These are phyloP conservation scores for Thaleichthys pacificus DNA, from an alignment of 2,797 vertebrate genomes.

Conservation along the genomic window DNA sequence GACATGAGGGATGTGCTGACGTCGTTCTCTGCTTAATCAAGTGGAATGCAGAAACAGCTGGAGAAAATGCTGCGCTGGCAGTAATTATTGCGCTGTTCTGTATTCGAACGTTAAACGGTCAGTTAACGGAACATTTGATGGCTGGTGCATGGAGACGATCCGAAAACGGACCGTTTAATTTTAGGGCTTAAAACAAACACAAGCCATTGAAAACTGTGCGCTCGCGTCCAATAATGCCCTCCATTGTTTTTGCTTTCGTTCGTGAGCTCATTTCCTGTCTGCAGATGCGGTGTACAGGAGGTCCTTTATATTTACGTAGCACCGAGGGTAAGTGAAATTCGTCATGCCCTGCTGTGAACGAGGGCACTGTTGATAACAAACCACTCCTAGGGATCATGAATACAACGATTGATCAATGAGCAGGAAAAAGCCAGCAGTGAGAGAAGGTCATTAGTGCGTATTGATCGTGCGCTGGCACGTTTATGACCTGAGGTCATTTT, in stretches of 20 bases:
- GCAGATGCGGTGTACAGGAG: conserved; percentile 14
- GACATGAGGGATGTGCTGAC: no score
- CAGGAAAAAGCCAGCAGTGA: conserved; percentile 46
- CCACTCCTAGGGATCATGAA: conserved; percentile 35
- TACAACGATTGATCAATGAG: conserved; percentile 40
- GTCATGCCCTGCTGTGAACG: conserved; percentile 27
- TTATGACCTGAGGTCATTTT: conserved; percentile 29
- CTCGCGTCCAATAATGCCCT: conserved; percentile 28
- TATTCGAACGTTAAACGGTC: no score
- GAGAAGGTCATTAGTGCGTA: conserved; percentile 22
- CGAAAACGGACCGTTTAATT: background rate
- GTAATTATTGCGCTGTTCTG: no score
- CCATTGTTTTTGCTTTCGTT: conserved; percentile 30
- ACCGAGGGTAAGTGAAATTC: conserved; percentile 30
- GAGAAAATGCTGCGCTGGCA: no score
- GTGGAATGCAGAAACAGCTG: no score
- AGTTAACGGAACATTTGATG: no score
- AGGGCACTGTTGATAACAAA: conserved; percentile 28
- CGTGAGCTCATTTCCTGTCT: conserved; percentile 41
- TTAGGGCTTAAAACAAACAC: conserved; percentile 33
- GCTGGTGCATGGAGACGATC: no score
- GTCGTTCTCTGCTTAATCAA: no score
- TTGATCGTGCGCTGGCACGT: conserved; percentile 11
- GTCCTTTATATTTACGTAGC: conserved; percentile 32
- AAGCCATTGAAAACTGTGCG: conserved; percentile 16